Base-by-base conservation (phyloP, 2,888 invertebrate species). In the Dexiosoma caninum region DNA sequence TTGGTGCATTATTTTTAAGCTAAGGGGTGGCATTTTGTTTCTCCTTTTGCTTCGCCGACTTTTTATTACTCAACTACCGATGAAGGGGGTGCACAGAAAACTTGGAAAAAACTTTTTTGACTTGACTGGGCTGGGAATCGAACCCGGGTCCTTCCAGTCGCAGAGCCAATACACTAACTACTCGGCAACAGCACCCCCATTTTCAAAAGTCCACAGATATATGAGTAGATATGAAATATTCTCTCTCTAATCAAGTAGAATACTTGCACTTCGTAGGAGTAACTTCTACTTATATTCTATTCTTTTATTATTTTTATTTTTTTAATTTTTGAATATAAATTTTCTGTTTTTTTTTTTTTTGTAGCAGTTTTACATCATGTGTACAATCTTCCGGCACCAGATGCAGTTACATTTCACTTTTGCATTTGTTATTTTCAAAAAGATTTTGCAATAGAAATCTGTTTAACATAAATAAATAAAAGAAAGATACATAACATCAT, bases 201-300 rank as follows among this genome's bases (percentile, higher is more conserved):
- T n/a, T n/a, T n/a, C n/a, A n/a, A n/a, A n/a, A n/a, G n/a, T n/a
- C n/a, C n/a, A n/a, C n/a, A n/a, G n/a, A n/a, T n/a, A n/a, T n/a
- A n/a, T n/a, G n/a, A n/a, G 44, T 57, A 70, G 69, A 44, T 35
- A 12, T 21, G 27, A 70, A 16, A 9, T 46, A 27, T 21, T 9
- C 14, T 23, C 21, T n/a, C n/a, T 1, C 12, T 30, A 27, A 10
- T 23, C 57, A 10, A 7, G 1, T 32, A 16, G 12, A 44, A 14
- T 1, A 44, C 62, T 72, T 53, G 62, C 35, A 62, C 53, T 72
- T 42, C 14, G n/a, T 12, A 27, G 60, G 53, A 51, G 42, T 44
- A 16, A 72, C 72, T 55, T 71, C 62, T 62, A 49, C 35, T 59
- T n/a, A n/a, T n/a, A n/a, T n/a, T n/a, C n/a, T n/a, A n/a, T n/a